phyloP scores from a whole-genome alignment of 2,888 invertebrate genomes.

The Aphidoletes aphidimyza region DNA sequence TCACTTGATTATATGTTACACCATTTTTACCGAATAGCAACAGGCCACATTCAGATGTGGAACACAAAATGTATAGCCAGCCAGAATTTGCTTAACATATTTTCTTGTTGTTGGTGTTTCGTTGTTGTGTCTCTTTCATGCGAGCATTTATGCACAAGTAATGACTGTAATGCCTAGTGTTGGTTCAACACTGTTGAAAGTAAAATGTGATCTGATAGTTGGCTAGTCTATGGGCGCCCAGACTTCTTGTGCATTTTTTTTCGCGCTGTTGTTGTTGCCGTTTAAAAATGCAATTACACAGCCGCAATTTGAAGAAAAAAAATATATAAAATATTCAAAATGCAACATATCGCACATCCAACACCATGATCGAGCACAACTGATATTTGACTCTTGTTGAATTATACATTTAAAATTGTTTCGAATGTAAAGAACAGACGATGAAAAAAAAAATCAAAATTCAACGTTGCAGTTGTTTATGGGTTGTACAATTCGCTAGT shows the following conservation, averaged over 20 bases:
- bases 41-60: neutral
- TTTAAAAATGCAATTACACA: neutral
- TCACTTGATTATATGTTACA: conserved; percentile 11
- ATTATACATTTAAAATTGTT: neutral
- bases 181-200: too few relatives aligned
- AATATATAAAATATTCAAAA: too few relatives aligned
- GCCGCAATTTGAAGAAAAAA: neutral
- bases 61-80: neutral
- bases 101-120: neutral
- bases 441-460: too few relatives aligned
- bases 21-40: neutral
- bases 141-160: too few relatives aligned
- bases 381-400: conserved; percentile 3
- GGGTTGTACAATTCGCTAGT: neutral
- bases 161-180: too few relatives aligned
- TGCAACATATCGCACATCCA: neutral
- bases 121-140: neutral
- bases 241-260: too few relatives aligned
- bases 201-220: too few relatives aligned
- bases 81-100: neutral
- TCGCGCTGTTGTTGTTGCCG: too few relatives aligned
- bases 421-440: too few relatives aligned
- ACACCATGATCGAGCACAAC: neutral
- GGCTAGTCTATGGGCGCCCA: too few relatives aligned
- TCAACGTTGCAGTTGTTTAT: too few relatives aligned